Evolutionary conservation across 2,888 invertebrate species (phyloP).

Genomic region (Temnothorax unifasciatus): DNA sequence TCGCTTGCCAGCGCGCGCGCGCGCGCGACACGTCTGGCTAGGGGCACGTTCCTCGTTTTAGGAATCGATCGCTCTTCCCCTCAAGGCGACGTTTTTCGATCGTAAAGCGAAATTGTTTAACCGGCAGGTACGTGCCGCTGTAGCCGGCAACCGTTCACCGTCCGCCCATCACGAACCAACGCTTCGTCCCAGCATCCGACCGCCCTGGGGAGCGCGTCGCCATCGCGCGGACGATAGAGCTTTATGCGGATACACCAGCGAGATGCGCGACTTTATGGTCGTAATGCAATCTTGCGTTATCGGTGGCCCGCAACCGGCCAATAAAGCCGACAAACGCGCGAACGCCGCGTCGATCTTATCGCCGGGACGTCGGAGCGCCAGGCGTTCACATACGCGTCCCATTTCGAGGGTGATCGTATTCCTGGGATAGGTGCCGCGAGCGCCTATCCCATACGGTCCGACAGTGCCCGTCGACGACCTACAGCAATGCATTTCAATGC

Average conservation of each 20-base stretch:
- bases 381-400: constrained; percentile 47
- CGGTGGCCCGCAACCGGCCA: constrained; percentile 72
- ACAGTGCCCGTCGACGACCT: constrained; percentile 54
- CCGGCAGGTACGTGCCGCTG: constrained; percentile 60
- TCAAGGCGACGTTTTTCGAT: constrained; percentile 60
- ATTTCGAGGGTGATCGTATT: constrained; percentile 67
- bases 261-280: constrained; percentile 74
- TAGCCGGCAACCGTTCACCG: constrained; percentile 37
- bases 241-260: constrained; percentile 49
- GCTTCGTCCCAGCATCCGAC: constrained; percentile 31
- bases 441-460: constrained; percentile 51
- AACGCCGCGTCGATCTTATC: constrained; percentile 75
- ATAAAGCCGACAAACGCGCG: constrained; percentile 74
- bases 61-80: constrained; percentile 58
- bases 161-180: constrained; percentile 36
- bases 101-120: constrained; percentile 75
- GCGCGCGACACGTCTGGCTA: constrained; percentile 29
- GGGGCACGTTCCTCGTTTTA: constrained; percentile 47
- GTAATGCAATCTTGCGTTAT: constrained; percentile 78
- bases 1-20: constrained; percentile 5
- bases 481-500: constrained; percentile 76
- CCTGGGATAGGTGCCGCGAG: constrained; percentile 52
- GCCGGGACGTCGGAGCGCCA: constrained; percentile 41
- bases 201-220: constrained; percentile 33
- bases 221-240: constrained; percentile 50